Percentiles rank a stretch among this genome's conserved stretches.
Conservation (phyloP, 2,888 invertebrate genomes). For the Labia minor region DNA sequence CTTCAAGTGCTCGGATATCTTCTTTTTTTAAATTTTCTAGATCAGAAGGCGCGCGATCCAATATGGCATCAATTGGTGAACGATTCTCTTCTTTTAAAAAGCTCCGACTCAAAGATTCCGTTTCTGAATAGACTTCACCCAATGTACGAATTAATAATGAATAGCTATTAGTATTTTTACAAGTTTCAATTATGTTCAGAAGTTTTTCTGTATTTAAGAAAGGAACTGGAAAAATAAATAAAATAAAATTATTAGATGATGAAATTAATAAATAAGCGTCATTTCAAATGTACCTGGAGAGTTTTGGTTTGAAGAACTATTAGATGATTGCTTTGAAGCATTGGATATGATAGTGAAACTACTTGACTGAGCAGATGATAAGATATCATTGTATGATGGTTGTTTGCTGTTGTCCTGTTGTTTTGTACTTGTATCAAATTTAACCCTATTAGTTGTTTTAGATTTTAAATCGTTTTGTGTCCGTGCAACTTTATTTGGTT, state of each 20-base stretch:
- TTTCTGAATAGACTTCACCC: slow-evolving; percentile 55
- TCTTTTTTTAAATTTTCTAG: slow-evolving; percentile 54
- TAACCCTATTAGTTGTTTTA: background rate
- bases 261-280: background rate
- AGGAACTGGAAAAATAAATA: slow-evolving; percentile 38
- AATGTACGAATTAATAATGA: slow-evolving; percentile 63
- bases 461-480: slow-evolving; percentile 23
- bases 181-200: slow-evolving; percentile 61
- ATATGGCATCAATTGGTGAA: slow-evolving; percentile 42
- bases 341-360: background rate
- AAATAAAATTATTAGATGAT: background rate
- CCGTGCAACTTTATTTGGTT: slow-evolving; percentile 59
- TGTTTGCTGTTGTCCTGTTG: background rate
- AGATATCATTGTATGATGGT: background rate
- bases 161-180: slow-evolving; percentile 55
- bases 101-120: slow-evolving; percentile 23
- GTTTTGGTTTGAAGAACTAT: background rate
- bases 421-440: background rate
- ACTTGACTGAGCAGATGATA: background rate
- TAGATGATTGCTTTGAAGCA: background rate
- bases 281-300: background rate
- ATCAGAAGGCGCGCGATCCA: slow-evolving; percentile 45
- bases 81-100: slow-evolving; percentile 31
- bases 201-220: slow-evolving; percentile 66
- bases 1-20: slow-evolving; percentile 58